Percentiles rank a stretch among this genome's conserved stretches.
phyloP scores from a whole-genome alignment of 2,888 invertebrate species.

The Perithous albicinctus region DNA sequence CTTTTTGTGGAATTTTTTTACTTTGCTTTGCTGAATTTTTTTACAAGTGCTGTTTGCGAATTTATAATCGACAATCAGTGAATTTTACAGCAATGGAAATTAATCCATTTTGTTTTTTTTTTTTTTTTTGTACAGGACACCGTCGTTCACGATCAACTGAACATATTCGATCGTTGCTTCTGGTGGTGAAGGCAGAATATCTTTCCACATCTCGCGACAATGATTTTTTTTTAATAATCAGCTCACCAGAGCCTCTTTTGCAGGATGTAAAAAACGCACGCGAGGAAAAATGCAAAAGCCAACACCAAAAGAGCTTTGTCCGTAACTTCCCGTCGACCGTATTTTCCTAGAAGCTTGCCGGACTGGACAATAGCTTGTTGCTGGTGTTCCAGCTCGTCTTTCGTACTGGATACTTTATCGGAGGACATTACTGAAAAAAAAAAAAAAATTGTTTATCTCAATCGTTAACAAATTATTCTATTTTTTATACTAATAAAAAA shows the following conservation, averaged over 20 bases:
- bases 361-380: slow-evolving; percentile 95
- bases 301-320: slow-evolving; percentile 96
- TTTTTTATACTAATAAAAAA: not conserved
- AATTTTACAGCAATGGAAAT: slow-evolving; percentile 3
- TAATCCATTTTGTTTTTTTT: too few relatives aligned
- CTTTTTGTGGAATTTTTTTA: too few relatives aligned
- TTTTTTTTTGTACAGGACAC: slow-evolving; percentile 71
- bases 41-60: not conserved
- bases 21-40: not conserved
- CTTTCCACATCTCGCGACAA: not conserved
- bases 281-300: slow-evolving; percentile 94
- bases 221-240: not conserved
- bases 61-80: not conserved
- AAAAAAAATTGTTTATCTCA: slow-evolving; percentile 66
- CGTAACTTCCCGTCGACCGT: slow-evolving; percentile 96
- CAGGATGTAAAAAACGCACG: slow-evolving; percentile 96
- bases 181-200: slow-evolving; percentile 67
- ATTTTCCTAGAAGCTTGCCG: slow-evolving; percentile 96
- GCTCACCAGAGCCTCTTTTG: slow-evolving; percentile 93
- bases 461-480: slow-evolving; percentile 1
- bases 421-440: slow-evolving; percentile 85
- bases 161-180: slow-evolving; percentile 74
- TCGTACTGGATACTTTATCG: slow-evolving; percentile 87
- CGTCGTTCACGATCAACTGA: slow-evolving; percentile 74
- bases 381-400: slow-evolving; percentile 93